These are phyloP conservation scores for Lochmaea capreae DNA, from an alignment of 2,888 invertebrate species.

Conservation along the genomic window DNA sequence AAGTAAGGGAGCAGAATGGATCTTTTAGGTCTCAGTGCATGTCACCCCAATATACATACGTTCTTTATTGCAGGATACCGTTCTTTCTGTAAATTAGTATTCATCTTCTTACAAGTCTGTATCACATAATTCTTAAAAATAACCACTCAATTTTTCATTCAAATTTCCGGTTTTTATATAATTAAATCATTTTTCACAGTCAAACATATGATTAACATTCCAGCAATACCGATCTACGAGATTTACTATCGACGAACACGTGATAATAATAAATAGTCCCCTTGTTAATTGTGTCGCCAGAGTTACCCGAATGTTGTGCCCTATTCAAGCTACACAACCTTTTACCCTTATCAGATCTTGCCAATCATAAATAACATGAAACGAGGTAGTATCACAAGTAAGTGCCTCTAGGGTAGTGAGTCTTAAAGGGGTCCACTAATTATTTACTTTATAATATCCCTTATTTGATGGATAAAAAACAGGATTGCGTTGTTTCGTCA, in stretches of 20 bases:
- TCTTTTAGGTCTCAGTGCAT: too few species aligned
- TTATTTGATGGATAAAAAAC: neutral
- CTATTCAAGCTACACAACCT: slow-evolving; percentile 25
- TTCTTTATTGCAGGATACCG: neutral
- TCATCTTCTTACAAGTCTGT: neutral
- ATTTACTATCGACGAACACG: slow-evolving; percentile 27
- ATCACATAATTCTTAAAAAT: neutral
- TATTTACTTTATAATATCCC: neutral
- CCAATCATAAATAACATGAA: slow-evolving; percentile 30
- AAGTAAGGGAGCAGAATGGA: too few species aligned
- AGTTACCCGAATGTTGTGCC: slow-evolving; percentile 7
- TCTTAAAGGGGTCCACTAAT: slow-evolving; percentile 3
- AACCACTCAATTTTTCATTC: neutral
- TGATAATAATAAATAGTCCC: slow-evolving; percentile 27
- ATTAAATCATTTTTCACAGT: slow-evolving; percentile 1
- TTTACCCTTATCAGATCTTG: slow-evolving; percentile 32
- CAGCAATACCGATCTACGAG: slow-evolving; percentile 10
- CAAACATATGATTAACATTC: slow-evolving; percentile 21
- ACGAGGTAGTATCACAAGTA: neutral
- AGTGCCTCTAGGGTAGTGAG: neutral
- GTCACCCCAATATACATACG: too few species aligned
- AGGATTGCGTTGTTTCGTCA: too few species aligned
- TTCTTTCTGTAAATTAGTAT: neutral
- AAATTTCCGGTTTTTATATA: slow-evolving; percentile 1
- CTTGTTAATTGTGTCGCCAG: slow-evolving; percentile 26